A percentile compares a stretch with the other conserved stretches of the same genome.
phyloP scores from a whole-genome alignment of 1,140 invertebrate species.

The Ips typographus region DNA sequence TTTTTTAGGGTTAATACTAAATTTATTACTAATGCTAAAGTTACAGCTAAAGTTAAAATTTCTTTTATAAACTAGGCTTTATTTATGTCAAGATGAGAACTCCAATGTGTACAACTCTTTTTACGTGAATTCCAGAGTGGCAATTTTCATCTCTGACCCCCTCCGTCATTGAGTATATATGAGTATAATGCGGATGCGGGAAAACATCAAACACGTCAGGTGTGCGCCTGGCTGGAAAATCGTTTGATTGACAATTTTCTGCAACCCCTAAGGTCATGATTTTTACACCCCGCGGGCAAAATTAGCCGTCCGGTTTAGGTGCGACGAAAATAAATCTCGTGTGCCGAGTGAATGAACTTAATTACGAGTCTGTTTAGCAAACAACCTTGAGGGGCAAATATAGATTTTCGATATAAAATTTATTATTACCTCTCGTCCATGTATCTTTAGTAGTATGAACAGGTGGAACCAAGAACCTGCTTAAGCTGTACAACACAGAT shows the following conservation, averaged over 20 bases:
- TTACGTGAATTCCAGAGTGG: background rate
- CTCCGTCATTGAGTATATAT: background rate
- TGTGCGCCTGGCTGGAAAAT: background rate
- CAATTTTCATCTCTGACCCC: background rate
- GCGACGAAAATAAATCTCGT: conserved; percentile 1
- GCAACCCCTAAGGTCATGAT: no score
- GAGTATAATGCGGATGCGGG: conserved; percentile 6
- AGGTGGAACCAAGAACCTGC: background rate
- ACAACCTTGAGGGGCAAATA: conserved; percentile 12
- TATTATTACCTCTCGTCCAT: background rate
- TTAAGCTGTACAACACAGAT: no score
- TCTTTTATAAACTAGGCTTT: no score
- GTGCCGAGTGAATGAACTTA: conserved; percentile 10
- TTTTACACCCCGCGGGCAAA: no score
- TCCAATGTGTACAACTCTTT: no score
- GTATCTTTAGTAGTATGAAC: conserved; percentile 4
- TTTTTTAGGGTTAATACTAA: no score
- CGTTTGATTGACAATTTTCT: background rate
- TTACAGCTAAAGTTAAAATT: no score
- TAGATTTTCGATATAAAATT: conserved; percentile 15
- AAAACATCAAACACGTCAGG: conserved; percentile 12
- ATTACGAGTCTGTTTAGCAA: conserved; percentile 2
- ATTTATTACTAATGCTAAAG: no score
- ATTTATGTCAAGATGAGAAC: no score
- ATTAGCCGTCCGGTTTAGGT: background rate